phyloP scores from a whole-genome alignment of 2,888 invertebrate species.

The Scrobipalpa atriplicella region DNA sequence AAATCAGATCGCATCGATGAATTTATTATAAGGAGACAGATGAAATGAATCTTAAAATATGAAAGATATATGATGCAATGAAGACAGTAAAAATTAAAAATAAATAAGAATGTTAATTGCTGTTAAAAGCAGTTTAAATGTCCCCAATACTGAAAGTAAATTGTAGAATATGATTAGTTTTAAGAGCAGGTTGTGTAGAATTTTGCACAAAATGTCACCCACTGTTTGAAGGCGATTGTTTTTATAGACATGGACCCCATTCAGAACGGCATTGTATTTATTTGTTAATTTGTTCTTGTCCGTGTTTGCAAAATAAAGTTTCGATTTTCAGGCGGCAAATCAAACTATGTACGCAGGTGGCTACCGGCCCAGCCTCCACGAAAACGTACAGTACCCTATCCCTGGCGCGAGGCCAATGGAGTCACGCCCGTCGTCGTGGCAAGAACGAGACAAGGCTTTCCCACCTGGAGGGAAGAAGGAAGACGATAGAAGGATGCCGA shows the following conservation, averaged over 20 bases:
- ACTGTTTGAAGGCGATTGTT: slow-evolving; percentile 14
- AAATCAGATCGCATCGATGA: too few species aligned
- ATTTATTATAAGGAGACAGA: background rate
- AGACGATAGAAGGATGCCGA: slow-evolving; percentile 52
- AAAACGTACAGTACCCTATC: slow-evolving; percentile 51
- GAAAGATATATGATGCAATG: background rate
- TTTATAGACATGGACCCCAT: slow-evolving; percentile 28
- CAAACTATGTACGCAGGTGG: slow-evolving; percentile 73
- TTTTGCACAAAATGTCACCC: background rate
- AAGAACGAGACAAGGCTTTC: slow-evolving; percentile 49
- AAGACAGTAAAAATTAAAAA: too few species aligned
- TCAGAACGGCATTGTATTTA: background rate
- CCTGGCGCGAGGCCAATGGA: slow-evolving; percentile 43
- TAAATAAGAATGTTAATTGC: background rate
- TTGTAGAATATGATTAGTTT: background rate
- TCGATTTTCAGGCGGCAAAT: slow-evolving; percentile 75
- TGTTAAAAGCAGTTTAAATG: background rate
- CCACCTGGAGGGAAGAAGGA: slow-evolving; percentile 46
- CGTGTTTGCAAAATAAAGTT: slow-evolving; percentile 65
- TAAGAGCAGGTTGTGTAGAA: background rate
- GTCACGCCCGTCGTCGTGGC: slow-evolving; percentile 53
- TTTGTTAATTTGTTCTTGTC: slow-evolving; percentile 27
- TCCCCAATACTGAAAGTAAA: background rate
- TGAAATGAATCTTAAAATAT: background rate
- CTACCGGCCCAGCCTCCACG: slow-evolving; percentile 56